Conservation (phyloP, 1,140 invertebrate genomes). For the Drosophila cardini region DNA sequence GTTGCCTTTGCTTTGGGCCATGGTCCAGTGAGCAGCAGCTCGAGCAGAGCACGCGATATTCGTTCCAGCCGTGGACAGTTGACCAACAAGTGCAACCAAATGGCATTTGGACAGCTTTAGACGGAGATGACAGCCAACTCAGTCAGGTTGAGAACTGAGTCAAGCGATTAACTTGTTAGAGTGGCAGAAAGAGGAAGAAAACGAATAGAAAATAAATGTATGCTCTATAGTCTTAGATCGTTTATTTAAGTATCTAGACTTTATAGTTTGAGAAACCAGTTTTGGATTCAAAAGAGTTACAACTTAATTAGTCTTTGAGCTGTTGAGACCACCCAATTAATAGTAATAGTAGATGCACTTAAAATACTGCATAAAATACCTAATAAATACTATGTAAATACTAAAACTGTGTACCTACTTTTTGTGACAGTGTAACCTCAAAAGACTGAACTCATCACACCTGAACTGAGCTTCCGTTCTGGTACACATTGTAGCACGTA, state of each 20-base stretch:
- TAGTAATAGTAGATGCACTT: too few species aligned
- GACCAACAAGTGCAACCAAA: constrained; percentile 63
- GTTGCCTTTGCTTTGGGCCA: constrained; percentile 47
- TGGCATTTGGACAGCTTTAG: constrained; percentile 42
- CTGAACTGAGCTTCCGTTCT: constrained; percentile 28
- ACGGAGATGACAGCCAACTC: constrained; percentile 53
- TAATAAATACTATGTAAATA: too few species aligned
- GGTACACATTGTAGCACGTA: constrained; percentile 60
- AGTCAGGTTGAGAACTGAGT: constrained; percentile 75
- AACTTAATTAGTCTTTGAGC: constrained; percentile 2
- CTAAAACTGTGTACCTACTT: background rate
- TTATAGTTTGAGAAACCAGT: background rate
- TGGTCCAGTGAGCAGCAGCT: constrained; percentile 65
- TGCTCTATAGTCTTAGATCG: background rate
- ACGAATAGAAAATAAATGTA: too few species aligned
- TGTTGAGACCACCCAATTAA: background rate
- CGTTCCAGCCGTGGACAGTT: constrained; percentile 49
- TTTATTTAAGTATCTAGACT: background rate
- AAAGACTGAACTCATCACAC: background rate
- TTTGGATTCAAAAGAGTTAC: constrained; percentile 4
- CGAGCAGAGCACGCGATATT: constrained; percentile 68
- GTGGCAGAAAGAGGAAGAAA: background rate
- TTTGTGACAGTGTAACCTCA: background rate
- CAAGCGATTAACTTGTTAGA: constrained; percentile 52
- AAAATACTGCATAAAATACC: too few species aligned